A percentile compares a stretch with the other conserved stretches of the same genome.
Conservation (phyloP, 2,888 invertebrate species). For the Cremastobaeus sp. region DNA sequence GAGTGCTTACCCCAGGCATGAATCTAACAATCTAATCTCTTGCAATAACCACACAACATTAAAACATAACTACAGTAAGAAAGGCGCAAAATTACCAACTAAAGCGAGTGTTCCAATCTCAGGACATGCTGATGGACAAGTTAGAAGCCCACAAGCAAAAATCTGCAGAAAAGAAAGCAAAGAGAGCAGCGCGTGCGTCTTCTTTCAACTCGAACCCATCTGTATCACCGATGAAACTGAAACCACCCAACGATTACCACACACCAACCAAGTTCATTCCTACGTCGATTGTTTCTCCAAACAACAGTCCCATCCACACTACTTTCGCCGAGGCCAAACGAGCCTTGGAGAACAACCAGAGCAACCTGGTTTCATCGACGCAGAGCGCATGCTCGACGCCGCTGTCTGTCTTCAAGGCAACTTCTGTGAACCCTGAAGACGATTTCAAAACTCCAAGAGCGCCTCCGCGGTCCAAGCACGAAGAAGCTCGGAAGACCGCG, state of each 20-base stretch:
- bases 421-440: slow-evolving; percentile 67
- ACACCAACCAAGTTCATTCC: slow-evolving; percentile 66
- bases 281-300: slow-evolving; percentile 67
- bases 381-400: background rate
- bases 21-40: too few relatives aligned
- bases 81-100: background rate
- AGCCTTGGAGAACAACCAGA: slow-evolving; percentile 53
- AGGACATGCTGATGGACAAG: slow-evolving; percentile 90
- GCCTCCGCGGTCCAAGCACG: slow-evolving; percentile 79
- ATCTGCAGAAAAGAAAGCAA: slow-evolving; percentile 82
- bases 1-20: too few relatives aligned
- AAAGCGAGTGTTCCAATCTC: background rate
- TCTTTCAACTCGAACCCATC: slow-evolving; percentile 74
- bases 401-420: slow-evolving; percentile 29
- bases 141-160: slow-evolving; percentile 84
- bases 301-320: slow-evolving; percentile 66
- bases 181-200: slow-evolving; percentile 81
- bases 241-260: slow-evolving; percentile 9
- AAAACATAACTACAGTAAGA: background rate
- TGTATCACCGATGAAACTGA: slow-evolving; percentile 51
- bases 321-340: slow-evolving; percentile 69
- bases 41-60: too few relatives aligned
- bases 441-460: slow-evolving; percentile 80
- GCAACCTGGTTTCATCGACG: background rate
- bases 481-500: slow-evolving; percentile 79